phyloP scores from a whole-genome alignment of 2,797 vertebrate genomes.

The Helarctos malayanus region DNA sequence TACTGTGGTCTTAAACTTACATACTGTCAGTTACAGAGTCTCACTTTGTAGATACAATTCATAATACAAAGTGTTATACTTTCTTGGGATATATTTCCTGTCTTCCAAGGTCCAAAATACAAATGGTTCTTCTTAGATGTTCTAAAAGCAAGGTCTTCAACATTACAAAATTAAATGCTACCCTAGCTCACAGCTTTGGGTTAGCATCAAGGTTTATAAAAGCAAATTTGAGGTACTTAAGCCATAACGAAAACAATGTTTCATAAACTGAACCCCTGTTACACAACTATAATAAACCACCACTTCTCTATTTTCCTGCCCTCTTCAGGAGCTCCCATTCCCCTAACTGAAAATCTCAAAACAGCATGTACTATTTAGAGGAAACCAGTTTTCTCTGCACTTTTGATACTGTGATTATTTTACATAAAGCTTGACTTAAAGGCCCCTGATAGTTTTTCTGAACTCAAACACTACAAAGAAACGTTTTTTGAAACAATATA shows the following conservation, averaged over 20 bases:
- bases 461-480: neutral
- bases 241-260: neutral
- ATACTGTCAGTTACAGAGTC: neutral
- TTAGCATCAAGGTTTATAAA: neutral
- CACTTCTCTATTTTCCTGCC: neutral
- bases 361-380: neutral
- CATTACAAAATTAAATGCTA: neutral
- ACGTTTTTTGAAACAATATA: neutral
- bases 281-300: neutral
- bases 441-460: neutral
- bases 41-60: neutral
- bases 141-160: neutral
- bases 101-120: neutral
- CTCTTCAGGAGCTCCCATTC: neutral
- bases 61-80: neutral
- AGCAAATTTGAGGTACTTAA: neutral
- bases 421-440: constrained; percentile 20
- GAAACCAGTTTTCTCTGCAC: neutral
- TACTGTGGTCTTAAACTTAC: neutral
- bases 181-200: neutral
- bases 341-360: neutral
- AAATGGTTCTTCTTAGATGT: neutral
- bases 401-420: neutral
- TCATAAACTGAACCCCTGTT: neutral
- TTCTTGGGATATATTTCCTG: neutral